Percentiles rank a stretch among this genome's conserved stretches.
Conservation (phyloP, 2,797 vertebrate species). For the Malacoctenus gilli region DNA sequence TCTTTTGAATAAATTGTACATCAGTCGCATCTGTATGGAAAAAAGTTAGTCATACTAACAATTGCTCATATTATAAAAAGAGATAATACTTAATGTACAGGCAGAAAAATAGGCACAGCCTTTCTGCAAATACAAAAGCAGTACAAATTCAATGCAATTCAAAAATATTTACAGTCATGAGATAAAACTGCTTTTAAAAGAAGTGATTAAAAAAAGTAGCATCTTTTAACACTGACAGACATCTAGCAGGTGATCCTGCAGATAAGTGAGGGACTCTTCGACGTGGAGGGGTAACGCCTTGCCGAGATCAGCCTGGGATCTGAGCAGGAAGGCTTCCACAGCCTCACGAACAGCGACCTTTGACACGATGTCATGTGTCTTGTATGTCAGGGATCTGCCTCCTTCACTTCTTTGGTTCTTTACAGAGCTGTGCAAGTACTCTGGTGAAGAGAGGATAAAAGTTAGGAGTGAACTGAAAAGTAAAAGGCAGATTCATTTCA, state of each 20-base stretch:
- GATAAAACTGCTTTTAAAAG: too few species aligned
- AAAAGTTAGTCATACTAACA: too few species aligned
- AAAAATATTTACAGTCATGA: conserved; percentile 13
- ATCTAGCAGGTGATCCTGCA: conserved; percentile 78
- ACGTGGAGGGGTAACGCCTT: conserved; percentile 80
- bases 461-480: background rate
- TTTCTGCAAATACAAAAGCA: background rate
- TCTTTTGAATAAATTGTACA: too few species aligned
- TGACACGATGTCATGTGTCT: conserved; percentile 77
- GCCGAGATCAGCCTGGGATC: conserved; percentile 76
- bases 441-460: conserved; percentile 79
- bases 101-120: background rate
- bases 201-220: background rate
- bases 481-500: too few species aligned
- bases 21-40: too few species aligned
- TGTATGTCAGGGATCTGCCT: conserved; percentile 70
- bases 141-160: background rate
- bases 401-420: conserved; percentile 74
- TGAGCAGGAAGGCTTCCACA: conserved; percentile 77
- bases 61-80: too few species aligned
- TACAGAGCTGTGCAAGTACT: conserved; percentile 80
- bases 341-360: conserved; percentile 75
- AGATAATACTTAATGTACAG: background rate
- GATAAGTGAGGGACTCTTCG: conserved; percentile 80
- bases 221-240: conserved; percentile 60